Base-by-base conservation (phyloP, 2,888 invertebrate species). In the Hirtodrosophila duncani region DNA sequence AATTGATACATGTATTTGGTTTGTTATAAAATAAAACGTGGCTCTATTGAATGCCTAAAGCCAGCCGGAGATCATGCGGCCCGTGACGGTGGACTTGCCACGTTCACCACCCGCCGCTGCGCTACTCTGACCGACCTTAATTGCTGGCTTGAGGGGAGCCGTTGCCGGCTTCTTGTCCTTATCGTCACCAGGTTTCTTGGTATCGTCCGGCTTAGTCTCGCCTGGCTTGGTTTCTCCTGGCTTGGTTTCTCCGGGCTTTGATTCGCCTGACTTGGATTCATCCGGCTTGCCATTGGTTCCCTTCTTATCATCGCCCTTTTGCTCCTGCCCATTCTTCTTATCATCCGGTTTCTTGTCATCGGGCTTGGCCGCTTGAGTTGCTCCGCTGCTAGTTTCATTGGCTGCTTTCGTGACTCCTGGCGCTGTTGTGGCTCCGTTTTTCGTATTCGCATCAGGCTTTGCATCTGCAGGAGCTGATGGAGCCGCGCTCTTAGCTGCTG, bases 41-140 rank as follows among this genome's bases (percentile, higher is more conserved):
- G 18, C 8, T n/a, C 23, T n/a, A 13, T 10, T 9, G 10, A 2
- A 6, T 10, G 10, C 18, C 88, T 89, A 93, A 43, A 93, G 88
- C 93, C 93, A 93, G 1, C 93, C 93, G 9, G 92, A 91, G 55
- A 92, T 90, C 60, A 92, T 88, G 86, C 91, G 91, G 0, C 93
- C 93, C 0, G 93, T 92, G 1, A 91, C 91, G 78, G 91, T 92
- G 2, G 93, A 93, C 81, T 91, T 92, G 7, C 93, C 93, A 49
- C 89, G 90, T 46, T 89, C 90, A 20, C 88, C 88, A 30, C 88
- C 86, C 0, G 87, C 85, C 3, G 88, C 85, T 8, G 87, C 86
- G 27, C 86, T 83, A 26, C 87, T 85, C 51, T 83, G 88, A 58
- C 69, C 88, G 39, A 85, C 85, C 45, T 84, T 84, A 6, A 83